phyloP scores from a whole-genome alignment of 2,888 invertebrate species.

The Drepanosiphum platanoidis region DNA sequence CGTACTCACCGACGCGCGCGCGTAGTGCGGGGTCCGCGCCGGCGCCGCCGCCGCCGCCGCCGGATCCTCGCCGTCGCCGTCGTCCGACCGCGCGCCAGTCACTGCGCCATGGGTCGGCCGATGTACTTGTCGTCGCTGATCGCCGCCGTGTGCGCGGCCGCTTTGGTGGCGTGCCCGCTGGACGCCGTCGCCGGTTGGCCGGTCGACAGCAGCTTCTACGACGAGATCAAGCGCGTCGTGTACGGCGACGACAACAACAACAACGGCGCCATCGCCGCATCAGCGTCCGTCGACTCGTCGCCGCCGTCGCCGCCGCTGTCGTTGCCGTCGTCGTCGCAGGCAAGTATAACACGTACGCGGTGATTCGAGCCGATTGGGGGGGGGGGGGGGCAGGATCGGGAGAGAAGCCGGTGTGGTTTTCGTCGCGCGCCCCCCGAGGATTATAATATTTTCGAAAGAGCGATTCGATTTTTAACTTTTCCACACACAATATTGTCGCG shows the following conservation, averaged over 20 bases:
- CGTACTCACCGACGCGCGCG: not conserved
- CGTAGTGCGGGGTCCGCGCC: not conserved
- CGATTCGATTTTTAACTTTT: too few relatives aligned
- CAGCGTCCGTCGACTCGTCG: not conserved
- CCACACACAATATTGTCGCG: too few relatives aligned
- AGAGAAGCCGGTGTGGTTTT: not conserved
- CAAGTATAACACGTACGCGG: not conserved
- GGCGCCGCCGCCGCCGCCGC: not conserved
- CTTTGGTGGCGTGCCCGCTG: slow-evolving; percentile 5
- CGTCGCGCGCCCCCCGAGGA: too few relatives aligned
- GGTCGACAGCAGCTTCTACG: slow-evolving; percentile 47
- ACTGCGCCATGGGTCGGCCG: slow-evolving; percentile 17
- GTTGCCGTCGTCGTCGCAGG: slow-evolving; percentile 29
- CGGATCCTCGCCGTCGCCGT: not conserved
- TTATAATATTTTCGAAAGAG: too few relatives aligned
- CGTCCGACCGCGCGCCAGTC: not conserved
- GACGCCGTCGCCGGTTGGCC: slow-evolving; percentile 37
- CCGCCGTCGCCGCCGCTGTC: not conserved
- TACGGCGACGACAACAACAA: slow-evolving; percentile 1
- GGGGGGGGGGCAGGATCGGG: too few relatives aligned
- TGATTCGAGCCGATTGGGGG: too few relatives aligned
- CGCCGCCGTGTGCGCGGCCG: not conserved
- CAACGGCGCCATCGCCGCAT: not conserved
- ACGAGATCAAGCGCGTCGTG: slow-evolving; percentile 52
- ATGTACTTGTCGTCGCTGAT: slow-evolving; percentile 10